A percentile compares a stretch with the other conserved stretches of the same genome.
Evolutionary conservation across 2,888 invertebrate genomes (phyloP).

Genomic region (Eristalis arbustorum): DNA sequence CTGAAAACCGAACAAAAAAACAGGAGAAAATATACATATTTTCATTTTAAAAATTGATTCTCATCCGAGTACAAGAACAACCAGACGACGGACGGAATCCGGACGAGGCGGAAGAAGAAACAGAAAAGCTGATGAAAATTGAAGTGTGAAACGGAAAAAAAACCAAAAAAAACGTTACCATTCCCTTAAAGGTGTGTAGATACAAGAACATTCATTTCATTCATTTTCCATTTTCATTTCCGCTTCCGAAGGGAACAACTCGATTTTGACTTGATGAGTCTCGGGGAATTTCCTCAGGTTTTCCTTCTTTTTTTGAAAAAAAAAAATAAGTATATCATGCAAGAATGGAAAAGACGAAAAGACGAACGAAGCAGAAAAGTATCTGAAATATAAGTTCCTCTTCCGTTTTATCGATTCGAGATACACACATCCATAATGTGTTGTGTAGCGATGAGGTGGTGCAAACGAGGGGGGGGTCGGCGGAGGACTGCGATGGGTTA

Average conservation of each 20-base stretch:
- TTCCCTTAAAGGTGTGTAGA: slow-evolving; percentile 38
- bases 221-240: slow-evolving; percentile 1
- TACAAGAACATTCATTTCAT: not conserved
- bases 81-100: not conserved
- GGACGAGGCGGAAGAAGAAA: not conserved
- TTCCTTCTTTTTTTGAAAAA: not conserved
- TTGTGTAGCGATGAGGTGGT: slow-evolving; percentile 34
- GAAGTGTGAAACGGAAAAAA: not conserved
- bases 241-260: slow-evolving; percentile 53
- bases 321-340: not conserved
- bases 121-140: not conserved
- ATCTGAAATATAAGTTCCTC: slow-evolving; percentile 62
- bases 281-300: not conserved
- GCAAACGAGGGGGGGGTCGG: too few relatives aligned
- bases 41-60: slow-evolving; percentile 5
- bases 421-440: slow-evolving; percentile 68
- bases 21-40: slow-evolving; percentile 13
- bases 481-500: not conserved
- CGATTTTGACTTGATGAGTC: not conserved
- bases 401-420: slow-evolving; percentile 70
- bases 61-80: not conserved
- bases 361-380: slow-evolving; percentile 21
- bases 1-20: slow-evolving; percentile 35
- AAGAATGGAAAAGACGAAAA: not conserved
- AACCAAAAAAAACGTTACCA: not conserved